A percentile compares a stretch with the other conserved stretches of the same genome.
Conservation (phyloP, 2,888 invertebrate species). For the Oligia latruncula region DNA sequence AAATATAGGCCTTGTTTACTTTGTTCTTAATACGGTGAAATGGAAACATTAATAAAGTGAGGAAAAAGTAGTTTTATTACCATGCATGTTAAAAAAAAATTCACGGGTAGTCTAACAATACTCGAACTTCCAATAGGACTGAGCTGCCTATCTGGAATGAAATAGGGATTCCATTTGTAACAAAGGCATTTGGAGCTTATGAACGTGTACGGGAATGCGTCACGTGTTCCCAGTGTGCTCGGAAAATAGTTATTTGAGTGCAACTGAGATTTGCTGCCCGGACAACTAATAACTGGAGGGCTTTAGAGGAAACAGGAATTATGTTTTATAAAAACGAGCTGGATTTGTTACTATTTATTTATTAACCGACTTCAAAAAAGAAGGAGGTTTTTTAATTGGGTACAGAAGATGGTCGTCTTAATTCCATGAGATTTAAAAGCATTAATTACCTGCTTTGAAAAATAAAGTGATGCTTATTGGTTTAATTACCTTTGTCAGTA, state of each 20-base stretch:
- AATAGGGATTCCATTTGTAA: conserved; percentile 32
- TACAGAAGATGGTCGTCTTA: not conserved
- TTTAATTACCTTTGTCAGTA: not conserved
- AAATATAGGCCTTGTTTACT: conserved; percentile 63
- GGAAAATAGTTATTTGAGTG: conserved; percentile 22
- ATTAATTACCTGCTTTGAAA: not conserved
- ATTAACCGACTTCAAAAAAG: no score
- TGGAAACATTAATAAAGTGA: not conserved
- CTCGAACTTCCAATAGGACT: not conserved
- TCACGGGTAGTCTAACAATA: not conserved
- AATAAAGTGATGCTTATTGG: not conserved
- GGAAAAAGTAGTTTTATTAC: conserved; percentile 3
- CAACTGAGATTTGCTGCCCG: conserved; percentile 5
- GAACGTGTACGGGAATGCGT: conserved; percentile 3
- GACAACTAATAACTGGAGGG: not conserved
- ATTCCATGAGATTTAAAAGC: not conserved
- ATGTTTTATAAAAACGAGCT: not conserved
- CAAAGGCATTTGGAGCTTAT: conserved; percentile 37
- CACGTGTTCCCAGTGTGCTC: conserved; percentile 5
- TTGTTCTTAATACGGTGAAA: conserved; percentile 45
- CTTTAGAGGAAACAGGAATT: not conserved
- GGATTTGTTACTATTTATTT: not conserved
- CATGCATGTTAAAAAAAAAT: not conserved
- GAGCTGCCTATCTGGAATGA: conserved; percentile 17
- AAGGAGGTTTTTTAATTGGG: no score